Percentiles rank a stretch among this genome's conserved stretches.
phyloP scores from a whole-genome alignment of 2,888 invertebrate species.

The Mellilla xanthometata region DNA sequence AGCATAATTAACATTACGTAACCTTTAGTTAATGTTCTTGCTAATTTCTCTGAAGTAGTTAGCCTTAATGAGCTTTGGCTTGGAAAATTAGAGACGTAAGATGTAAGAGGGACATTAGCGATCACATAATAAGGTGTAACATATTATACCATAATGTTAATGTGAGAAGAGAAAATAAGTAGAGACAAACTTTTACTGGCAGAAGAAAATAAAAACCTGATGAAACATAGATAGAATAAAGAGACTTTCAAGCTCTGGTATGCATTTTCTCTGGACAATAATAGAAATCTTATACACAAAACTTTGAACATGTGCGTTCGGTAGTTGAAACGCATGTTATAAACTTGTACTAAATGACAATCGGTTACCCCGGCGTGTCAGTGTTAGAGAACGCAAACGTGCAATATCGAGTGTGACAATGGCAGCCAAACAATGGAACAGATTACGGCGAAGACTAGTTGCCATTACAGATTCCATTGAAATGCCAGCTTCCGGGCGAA shows the following conservation, averaged over 20 bases:
- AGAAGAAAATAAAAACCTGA: too few species aligned
- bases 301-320: too few species aligned
- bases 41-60: conserved; percentile 12
- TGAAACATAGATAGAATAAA: too few species aligned
- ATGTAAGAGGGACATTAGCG: conserved; percentile 8
- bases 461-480: conserved; percentile 44
- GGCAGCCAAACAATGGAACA: conserved; percentile 55
- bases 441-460: conserved; percentile 50
- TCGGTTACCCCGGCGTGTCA: conserved; percentile 2
- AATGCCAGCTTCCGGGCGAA: conserved; percentile 37
- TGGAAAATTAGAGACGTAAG: conserved; percentile 14
- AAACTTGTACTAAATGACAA: background rate
- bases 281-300: too few species aligned
- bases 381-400: conserved; percentile 36
- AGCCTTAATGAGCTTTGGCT: conserved; percentile 10
- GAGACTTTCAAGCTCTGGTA: too few species aligned
- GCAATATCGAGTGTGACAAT: conserved; percentile 52
- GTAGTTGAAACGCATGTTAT: too few species aligned
- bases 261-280: too few species aligned
- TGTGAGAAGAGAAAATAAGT: too few species aligned
- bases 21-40: conserved; percentile 9
- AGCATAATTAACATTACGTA: conserved; percentile 19
- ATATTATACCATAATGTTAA: too few species aligned
- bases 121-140: conserved; percentile 1
- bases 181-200: too few species aligned